Evolutionary conservation across 2,113 vertebrate genomes (phyloP), one percentile per base, ranked within the genome.

Genomic region (Halichoeres trimaculatus): DNA sequence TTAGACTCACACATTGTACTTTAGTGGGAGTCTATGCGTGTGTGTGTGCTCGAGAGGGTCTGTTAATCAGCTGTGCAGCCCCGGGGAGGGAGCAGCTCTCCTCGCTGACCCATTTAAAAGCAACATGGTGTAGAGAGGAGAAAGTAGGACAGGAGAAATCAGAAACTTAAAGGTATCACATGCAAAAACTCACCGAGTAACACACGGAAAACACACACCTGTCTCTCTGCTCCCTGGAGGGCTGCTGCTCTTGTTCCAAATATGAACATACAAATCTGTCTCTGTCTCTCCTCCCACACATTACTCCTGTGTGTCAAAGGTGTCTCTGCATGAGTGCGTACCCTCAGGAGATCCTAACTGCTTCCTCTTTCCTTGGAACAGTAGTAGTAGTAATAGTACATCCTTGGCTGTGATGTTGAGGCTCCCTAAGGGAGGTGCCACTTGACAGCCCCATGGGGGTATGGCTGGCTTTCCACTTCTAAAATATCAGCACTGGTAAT

Each of bases 21-120:
- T 74, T 51, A 50, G 58, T 61, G 22, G 57, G 74, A 74, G 64
- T 59, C 62, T 83, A 10, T 69, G n/a, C 40, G 50, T 30, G 65
- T 52, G 16, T 72, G 61, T 71, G 60, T 66, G 36, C 67, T 54
- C 66, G 69, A 61, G 61, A 30, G 56, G 43, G 56, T 65, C 65
- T 77, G 60, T 67, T 84, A 72, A 89, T 90, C 86, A 87, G 82
- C 82, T 71, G 82, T 70, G 63, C 43, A 70, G 85, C 88, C 68
- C 55, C 20, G 52, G 72, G 85, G 74, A 79, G 64, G 50, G 70
- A 84, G 58, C 77, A 61, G 69, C 76, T 74, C 66, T 86, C 65
- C 66, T 89, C 72, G 12, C 71, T 91, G 91, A 91, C 90, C 91
- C 71, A 92, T 70, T 90, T 91, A 88, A 83, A 91, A 50, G 53